These are phyloP conservation scores for Genyomyrus donnyi DNA, from an alignment of 2,113 vertebrate species.

Conservation along the genomic window DNA sequence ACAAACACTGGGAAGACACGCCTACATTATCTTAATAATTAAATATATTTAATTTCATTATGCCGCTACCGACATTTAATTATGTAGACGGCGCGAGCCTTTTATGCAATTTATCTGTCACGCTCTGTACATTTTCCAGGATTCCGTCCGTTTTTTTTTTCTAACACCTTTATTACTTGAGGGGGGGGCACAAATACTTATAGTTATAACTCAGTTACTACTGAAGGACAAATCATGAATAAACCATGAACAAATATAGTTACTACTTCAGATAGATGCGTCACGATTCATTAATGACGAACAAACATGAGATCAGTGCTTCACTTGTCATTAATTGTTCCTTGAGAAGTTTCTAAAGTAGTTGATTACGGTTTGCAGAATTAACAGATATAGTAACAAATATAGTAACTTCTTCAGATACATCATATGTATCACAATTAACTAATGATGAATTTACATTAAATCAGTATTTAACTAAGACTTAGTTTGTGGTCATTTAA, in stretches of 20 bases:
- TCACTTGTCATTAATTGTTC: not conserved
- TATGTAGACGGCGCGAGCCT: not conserved
- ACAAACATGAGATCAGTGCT: not conserved
- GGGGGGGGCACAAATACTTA: not conserved
- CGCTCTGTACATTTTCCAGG: not conserved
- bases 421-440: not conserved
- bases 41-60: not conserved
- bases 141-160: not conserved
- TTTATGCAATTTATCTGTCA: conserved; percentile 12
- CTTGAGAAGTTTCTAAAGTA: not conserved
- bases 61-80: not conserved
- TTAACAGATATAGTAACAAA: not conserved
- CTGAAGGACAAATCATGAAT: not conserved
- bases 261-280: not conserved
- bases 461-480: not conserved
- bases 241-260: not conserved
- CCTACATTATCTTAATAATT: not conserved
- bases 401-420: not conserved
- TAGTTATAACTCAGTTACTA: not conserved
- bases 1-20: not conserved
- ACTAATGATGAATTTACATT: not conserved
- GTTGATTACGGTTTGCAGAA: not conserved
- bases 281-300: not conserved
- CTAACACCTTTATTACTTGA: not conserved
- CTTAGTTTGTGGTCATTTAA: not conserved